A percentile compares a stretch with the other conserved stretches of the same genome.
Evolutionary conservation across 2,797 vertebrate species (phyloP).

Genomic region (Pangasius macronema): DNA sequence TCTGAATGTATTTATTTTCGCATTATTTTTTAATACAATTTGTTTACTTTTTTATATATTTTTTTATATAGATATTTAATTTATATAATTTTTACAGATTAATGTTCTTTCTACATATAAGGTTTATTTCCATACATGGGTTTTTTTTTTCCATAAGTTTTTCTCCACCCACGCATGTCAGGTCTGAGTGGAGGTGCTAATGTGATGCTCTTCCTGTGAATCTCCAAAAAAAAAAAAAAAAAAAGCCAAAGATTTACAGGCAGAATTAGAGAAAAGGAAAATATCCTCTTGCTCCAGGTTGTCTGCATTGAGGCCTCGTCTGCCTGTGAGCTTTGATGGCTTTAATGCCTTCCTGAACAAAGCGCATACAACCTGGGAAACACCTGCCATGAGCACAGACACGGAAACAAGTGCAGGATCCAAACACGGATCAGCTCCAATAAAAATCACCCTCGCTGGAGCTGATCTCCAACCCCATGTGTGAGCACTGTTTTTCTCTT

Average conservation of each 20-base stretch:
- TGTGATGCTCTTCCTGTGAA: not conserved
- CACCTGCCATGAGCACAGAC: conserved; percentile 39
- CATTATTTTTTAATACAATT: not conserved
- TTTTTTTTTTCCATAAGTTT: not conserved
- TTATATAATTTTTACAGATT: no score
- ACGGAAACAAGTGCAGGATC: conserved; percentile 50
- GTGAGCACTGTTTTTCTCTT: conserved; percentile 49
- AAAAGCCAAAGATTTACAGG: not conserved
- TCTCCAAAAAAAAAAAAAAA: not conserved
- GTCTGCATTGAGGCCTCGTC: conserved; percentile 13
- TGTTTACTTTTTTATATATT: not conserved
- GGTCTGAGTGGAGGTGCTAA: conserved; percentile 4
- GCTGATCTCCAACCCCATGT: conserved; percentile 44
- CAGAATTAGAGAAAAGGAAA: not conserved
- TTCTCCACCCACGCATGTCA: not conserved
- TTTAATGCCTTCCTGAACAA: conserved; percentile 34
- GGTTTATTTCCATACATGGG: no score
- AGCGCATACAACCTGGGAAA: conserved; percentile 38
- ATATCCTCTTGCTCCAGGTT: conserved; percentile 4
- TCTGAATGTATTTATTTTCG: not conserved
- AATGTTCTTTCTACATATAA: no score
- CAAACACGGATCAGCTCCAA: conserved; percentile 49
- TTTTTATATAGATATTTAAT: no score
- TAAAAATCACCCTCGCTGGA: conserved; percentile 44
- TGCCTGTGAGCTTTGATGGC: conserved; percentile 38